Conservation (phyloP, 2,888 invertebrate genomes). For the Ferrisia virgata region DNA sequence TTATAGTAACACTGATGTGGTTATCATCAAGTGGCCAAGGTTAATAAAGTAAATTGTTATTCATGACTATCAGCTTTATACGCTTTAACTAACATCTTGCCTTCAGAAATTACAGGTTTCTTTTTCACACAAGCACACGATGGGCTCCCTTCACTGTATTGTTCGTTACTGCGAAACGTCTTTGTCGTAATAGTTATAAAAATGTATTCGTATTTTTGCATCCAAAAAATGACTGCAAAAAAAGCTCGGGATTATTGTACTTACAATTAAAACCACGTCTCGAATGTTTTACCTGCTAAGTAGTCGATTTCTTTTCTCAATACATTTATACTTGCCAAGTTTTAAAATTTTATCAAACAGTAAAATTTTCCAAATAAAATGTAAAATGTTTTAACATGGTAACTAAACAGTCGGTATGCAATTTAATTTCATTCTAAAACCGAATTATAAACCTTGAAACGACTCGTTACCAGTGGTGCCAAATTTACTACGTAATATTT, state of each 20-base stretch:
- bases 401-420: neutral
- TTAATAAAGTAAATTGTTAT: constrained; percentile 46
- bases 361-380: neutral
- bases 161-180: too few relatives aligned
- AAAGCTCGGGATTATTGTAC: too few relatives aligned
- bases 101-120: constrained; percentile 45
- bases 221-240: too few relatives aligned
- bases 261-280: too few relatives aligned
- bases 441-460: neutral
- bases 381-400: neutral
- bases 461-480: neutral
- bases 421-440: neutral
- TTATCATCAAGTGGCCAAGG: constrained; percentile 44
- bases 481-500: neutral
- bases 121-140: constrained; percentile 26
- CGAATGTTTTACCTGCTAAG: too few relatives aligned
- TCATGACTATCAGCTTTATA: constrained; percentile 43
- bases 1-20: constrained; percentile 20
- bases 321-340: too few relatives aligned
- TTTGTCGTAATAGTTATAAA: too few relatives aligned
- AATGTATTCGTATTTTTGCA: too few relatives aligned
- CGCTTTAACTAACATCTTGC: constrained; percentile 45
- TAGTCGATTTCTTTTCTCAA: too few relatives aligned
- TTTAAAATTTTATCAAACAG: neutral
- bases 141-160: neutral